These are phyloP conservation scores for Catocala sponsa DNA, from an alignment of 2,888 invertebrate species.

Conservation along the genomic window DNA sequence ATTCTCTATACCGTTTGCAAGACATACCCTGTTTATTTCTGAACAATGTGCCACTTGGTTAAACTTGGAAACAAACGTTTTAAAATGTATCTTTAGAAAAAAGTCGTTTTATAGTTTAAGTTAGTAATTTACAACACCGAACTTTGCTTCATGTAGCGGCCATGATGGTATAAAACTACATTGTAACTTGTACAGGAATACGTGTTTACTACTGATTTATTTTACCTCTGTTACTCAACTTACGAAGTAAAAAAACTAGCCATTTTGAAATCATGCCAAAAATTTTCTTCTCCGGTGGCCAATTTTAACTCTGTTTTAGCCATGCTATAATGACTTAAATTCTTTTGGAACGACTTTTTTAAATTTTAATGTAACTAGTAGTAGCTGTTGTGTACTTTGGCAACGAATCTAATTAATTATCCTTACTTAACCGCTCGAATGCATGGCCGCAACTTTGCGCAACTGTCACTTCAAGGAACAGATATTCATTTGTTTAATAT, in stretches of 20 bases:
- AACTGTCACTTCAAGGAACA: no score
- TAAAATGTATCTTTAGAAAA: slow-evolving; percentile 30
- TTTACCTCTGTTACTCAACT: neutral
- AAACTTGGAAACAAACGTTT: slow-evolving; percentile 18
- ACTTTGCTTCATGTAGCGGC: slow-evolving; percentile 23
- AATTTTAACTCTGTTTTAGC: no score
- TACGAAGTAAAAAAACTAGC: slow-evolving; percentile 3
- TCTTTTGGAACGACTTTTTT: no score
- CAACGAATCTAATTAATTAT: no score
- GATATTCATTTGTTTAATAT: no score
- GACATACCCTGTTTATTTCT: no score
- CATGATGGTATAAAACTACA: slow-evolving; percentile 25
- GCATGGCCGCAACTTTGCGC: no score
- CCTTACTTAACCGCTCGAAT: no score
- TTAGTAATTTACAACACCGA: slow-evolving; percentile 33
- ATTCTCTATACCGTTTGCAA: no score
- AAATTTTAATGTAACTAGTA: no score
- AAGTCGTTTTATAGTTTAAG: slow-evolving; percentile 29
- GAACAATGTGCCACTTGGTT: neutral
- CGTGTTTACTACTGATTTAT: slow-evolving; percentile 11
- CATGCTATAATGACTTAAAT: no score
- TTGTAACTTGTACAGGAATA: slow-evolving; percentile 21
- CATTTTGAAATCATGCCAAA: slow-evolving; percentile 4
- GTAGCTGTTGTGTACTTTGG: no score
- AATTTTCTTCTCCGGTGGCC: slow-evolving; percentile 18